Percentiles rank a stretch among this genome's conserved stretches.
Conservation (phyloP, 2,888 invertebrate species). For the Agrypnus murinus region DNA sequence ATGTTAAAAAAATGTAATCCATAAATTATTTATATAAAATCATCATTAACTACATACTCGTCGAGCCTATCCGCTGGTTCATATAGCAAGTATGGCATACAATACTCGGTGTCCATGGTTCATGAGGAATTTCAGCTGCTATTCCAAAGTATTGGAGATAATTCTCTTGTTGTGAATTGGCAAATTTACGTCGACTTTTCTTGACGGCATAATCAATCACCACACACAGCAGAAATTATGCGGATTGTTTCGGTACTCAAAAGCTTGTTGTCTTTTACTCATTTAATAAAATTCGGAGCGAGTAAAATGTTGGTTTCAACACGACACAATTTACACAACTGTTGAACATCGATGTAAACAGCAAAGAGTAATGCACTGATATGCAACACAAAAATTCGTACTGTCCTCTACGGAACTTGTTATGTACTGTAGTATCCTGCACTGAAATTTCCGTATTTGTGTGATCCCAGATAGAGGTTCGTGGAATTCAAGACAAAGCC, state of each 20-base stretch:
- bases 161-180: not conserved
- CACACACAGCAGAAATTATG: too few species aligned
- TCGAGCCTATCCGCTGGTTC: constrained; percentile 2
- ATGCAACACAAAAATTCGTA: not conserved
- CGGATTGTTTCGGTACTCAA: too few species aligned
- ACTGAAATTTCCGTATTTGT: too few species aligned
- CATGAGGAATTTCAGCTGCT: not conserved
- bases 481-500: too few species aligned
- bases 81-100: not conserved
- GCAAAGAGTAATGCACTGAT: not conserved
- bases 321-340: not conserved
- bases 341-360: not conserved
- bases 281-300: not conserved
- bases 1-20: not conserved
- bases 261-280: not conserved
- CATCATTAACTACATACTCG: not conserved
- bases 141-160: constrained; percentile 1
- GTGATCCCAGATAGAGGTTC: too few species aligned
- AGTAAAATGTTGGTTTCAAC: too few species aligned
- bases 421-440: too few species aligned
- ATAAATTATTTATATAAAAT: not conserved
- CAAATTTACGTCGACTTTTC: constrained; percentile 5
- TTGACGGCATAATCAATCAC: too few species aligned
- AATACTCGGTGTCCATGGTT: constrained; percentile 2
- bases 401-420: too few species aligned